Conservation (phyloP, 2,797 vertebrate species). For the Rhinatrema bivittatum region DNA sequence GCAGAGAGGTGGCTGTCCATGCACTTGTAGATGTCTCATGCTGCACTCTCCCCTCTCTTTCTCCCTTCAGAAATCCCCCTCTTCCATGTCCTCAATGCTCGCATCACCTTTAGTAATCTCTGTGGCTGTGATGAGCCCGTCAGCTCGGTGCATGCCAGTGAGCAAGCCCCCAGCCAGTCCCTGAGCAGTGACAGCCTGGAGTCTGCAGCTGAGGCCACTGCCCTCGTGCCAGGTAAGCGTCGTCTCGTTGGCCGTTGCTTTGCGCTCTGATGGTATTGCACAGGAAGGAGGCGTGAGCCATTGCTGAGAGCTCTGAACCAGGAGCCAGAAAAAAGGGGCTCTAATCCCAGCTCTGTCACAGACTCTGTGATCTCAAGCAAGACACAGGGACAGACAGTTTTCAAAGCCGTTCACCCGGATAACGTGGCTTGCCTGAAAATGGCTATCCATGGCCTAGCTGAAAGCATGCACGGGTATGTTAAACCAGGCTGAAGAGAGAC, state of each 20-base stretch:
- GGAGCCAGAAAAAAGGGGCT: neutral
- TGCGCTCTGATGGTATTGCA: no score
- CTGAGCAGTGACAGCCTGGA: neutral
- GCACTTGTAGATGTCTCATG: neutral
- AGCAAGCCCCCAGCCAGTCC: neutral
- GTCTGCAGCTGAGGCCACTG: conserved; percentile 38
- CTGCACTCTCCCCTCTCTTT: neutral
- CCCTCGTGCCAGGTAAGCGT: conserved; percentile 38
- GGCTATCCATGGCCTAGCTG: no score
- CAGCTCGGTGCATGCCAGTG: conserved; percentile 68
- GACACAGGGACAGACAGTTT: no score
- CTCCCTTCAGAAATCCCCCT: conserved; percentile 79
- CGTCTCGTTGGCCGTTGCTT: no score
- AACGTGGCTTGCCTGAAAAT: no score
- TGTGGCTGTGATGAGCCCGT: conserved; percentile 86
- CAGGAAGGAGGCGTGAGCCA: neutral
- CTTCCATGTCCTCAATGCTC: conserved; percentile 89
- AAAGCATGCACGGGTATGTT: no score
- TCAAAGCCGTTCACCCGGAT: no score
- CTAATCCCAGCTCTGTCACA: no score
- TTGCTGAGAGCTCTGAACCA: accelerated
- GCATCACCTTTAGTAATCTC: conserved; percentile 92
- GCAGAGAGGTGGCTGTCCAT: neutral
- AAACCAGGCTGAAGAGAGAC: no score
- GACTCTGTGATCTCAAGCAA: no score